Evolutionary conservation across 2,888 invertebrate genomes (phyloP).

Genomic region (Tenthredo distinguenda): DNA sequence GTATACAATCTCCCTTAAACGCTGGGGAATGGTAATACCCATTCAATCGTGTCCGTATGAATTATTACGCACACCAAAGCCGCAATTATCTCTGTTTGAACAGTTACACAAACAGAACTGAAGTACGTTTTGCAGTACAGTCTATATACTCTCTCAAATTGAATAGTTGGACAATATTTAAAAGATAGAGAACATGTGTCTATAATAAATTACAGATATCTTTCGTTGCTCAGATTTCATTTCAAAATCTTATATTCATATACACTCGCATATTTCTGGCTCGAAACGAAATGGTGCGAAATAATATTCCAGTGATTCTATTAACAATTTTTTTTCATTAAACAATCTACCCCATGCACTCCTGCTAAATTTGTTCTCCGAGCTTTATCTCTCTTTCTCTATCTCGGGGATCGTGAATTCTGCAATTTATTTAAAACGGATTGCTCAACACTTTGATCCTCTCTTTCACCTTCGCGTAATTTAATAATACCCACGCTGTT

Average conservation of each 20-base stretch:
- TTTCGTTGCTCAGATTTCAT: not conserved
- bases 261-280: too few relatives aligned
- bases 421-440: not conserved
- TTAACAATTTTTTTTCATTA: too few relatives aligned
- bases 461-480: not conserved
- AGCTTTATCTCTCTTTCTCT: not conserved
- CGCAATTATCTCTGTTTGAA: not conserved
- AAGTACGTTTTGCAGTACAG: not conserved
- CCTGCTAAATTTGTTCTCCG: not conserved
- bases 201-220: not conserved
- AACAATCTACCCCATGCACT: too few relatives aligned
- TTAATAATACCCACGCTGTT: conserved; percentile 9
- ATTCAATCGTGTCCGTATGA: not conserved
- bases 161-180: not conserved
- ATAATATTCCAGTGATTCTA: too few relatives aligned
- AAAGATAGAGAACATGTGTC: not conserved
- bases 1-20: not conserved
- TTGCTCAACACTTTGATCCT: conserved; percentile 34
- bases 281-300: too few relatives aligned
- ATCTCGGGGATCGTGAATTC: not conserved
- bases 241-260: too few relatives aligned
- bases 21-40: not conserved
- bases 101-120: not conserved
- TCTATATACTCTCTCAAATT: not conserved
- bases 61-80: not conserved